Evolutionary conservation across 2,888 invertebrate species (phyloP), one percentile per base, ranked within the genome.

Genomic region (Drosophila rubida): DNA sequence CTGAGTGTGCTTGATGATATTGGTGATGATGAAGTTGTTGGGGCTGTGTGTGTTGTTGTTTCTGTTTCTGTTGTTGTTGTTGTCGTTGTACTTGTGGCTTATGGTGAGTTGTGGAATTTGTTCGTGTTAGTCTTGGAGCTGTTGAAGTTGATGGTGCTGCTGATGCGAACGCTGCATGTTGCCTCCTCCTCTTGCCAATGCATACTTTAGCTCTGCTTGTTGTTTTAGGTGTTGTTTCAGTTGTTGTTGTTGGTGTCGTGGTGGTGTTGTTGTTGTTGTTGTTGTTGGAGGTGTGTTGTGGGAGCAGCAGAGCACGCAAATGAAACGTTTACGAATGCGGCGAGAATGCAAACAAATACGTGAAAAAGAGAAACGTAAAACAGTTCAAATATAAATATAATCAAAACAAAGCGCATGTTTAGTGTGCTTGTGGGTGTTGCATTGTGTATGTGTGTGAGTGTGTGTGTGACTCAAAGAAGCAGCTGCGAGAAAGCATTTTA

Each of bases 291-390:
- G 25, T 46, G 61, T 55, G 48, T 50, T 49, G 32, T 35, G 30
- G 30, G 30, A 32, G 30, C 30, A 35, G 49, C 55, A 55, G 22
- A 39, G 49, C 23, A 64, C 51, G 73, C 74, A 74, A 74, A 74
- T 74, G 39, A 74, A 74, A 73, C 74, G 59, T 65, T 74, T 74
- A 75, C 75, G 70, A 75, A 75, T 75, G 75, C 75, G 66, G 66
- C 75, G 75, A 60, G 39, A 70, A 65, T 66, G 74, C 75, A 75
- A 74, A 75, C 75, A 75, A 74, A 74, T 58, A 75, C 63, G 66
- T 69, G 75, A 75, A 75, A 74, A 75, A 69, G 75, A 75, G 66
- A 66, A 69, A 74, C 53, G 54, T 35, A 57, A 49, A 44, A 32
- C 50, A 42, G 54, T 53, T 48, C 41, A 65, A 62, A 62, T 60